phyloP scores from a whole-genome alignment of 1,140 invertebrate species.

The Pinna nobilis region DNA sequence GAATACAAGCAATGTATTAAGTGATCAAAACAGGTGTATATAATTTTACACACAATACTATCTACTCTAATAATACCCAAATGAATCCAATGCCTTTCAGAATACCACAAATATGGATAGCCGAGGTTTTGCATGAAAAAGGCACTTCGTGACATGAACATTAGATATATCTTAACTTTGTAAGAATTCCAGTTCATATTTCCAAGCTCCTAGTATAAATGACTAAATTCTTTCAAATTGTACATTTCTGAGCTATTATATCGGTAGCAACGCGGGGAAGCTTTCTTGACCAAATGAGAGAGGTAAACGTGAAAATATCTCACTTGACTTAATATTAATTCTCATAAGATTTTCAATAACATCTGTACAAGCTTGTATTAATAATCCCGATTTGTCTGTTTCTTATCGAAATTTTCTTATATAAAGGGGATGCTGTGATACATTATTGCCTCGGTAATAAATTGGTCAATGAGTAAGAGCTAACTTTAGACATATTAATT shows the following conservation, averaged over 20 bases:
- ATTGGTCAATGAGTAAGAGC: too few species aligned
- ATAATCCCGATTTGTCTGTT: too few species aligned
- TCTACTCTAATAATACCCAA: slow-evolving; percentile 32
- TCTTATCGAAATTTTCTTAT: too few species aligned
- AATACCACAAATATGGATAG: slow-evolving; percentile 18
- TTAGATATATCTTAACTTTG: slow-evolving; percentile 36
- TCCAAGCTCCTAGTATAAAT: slow-evolving; percentile 40
- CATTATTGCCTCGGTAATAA: too few species aligned
- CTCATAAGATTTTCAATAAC: too few species aligned
- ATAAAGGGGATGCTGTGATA: too few species aligned
- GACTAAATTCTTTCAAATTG: slow-evolving; percentile 29
- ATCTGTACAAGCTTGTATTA: too few species aligned
- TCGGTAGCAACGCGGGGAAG: slow-evolving; percentile 8
- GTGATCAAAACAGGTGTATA: slow-evolving; percentile 27
- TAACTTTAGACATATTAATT: too few species aligned
- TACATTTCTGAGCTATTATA: slow-evolving; percentile 17
- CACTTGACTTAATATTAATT: too few species aligned
- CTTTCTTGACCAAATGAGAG: slow-evolving; percentile 11
- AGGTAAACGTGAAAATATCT: slow-evolving; percentile 10
- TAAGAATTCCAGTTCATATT: slow-evolving; percentile 45
- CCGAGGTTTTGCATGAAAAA: slow-evolving; percentile 12
- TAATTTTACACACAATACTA: slow-evolving; percentile 36
- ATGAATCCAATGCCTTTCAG: slow-evolving; percentile 20
- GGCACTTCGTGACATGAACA: slow-evolving; percentile 38
- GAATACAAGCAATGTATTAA: slow-evolving; percentile 34